Conservation (phyloP, 2,797 vertebrate species). For the Vespertilio murinus region DNA sequence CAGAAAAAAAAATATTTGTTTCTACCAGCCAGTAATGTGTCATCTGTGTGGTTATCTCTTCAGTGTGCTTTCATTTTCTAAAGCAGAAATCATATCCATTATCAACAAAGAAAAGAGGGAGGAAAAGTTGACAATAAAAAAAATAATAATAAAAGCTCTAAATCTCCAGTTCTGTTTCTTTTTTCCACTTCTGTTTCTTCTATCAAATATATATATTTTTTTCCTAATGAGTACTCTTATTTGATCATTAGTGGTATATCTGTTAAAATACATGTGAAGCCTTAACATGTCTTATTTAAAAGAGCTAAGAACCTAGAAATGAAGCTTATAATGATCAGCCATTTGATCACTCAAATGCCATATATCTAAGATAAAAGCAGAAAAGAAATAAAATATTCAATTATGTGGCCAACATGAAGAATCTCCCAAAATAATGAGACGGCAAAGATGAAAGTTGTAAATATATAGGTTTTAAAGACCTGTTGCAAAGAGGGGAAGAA, state of each 20-base stretch:
- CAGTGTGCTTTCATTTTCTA: background rate
- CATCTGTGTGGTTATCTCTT: background rate
- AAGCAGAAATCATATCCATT: background rate
- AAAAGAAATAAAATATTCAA: background rate
- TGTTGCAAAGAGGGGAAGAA: background rate
- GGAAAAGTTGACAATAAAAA: background rate
- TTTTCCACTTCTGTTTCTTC: background rate
- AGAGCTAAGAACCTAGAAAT: background rate
- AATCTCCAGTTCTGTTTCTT: background rate
- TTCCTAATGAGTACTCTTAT: background rate
- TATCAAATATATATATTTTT: background rate
- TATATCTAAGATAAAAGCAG: background rate
- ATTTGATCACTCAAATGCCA: constrained; percentile 7
- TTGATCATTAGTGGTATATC: background rate
- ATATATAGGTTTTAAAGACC: background rate
- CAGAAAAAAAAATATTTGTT: background rate
- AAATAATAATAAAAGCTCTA: background rate
- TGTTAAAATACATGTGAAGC: background rate
- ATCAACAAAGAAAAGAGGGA: background rate
- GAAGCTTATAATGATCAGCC: background rate
- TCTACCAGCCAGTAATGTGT: background rate
- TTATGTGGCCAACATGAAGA: background rate
- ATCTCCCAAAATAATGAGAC: background rate
- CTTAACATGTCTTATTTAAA: background rate
- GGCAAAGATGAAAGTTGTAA: background rate